Conservation (phyloP, 2,113 vertebrate species). For the Equus przewalskii region DNA sequence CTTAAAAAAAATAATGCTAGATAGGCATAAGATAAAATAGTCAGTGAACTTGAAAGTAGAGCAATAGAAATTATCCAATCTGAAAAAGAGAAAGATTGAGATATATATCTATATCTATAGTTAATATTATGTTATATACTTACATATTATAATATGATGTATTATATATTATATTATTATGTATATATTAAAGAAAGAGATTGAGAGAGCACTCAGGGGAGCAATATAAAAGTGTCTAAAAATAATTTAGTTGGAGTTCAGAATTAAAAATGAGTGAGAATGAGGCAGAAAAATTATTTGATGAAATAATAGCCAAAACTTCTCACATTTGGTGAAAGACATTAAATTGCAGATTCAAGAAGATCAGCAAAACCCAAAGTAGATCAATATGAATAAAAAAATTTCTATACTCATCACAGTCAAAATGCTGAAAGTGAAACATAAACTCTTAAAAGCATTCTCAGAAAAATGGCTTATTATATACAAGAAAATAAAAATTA, state of each 20-base stretch:
- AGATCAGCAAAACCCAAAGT: not conserved
- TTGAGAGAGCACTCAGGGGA: not conserved
- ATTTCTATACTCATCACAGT: not conserved
- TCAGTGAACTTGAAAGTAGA: not conserved
- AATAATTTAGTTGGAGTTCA: not conserved
- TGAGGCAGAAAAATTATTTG: not conserved
- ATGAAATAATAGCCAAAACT: not conserved
- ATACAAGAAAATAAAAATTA: not conserved
- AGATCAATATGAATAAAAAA: not conserved
- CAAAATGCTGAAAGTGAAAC: not conserved
- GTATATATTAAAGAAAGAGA: not conserved
- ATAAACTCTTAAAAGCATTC: not conserved
- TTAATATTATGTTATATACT: not conserved
- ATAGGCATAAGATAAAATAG: not conserved
- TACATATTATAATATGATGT: not conserved
- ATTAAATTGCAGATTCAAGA: not conserved
- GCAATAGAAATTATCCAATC: not conserved
- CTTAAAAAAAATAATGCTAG: not conserved
- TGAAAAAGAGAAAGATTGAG: not conserved
- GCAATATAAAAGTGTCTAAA: not conserved
- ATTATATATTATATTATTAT: not conserved
- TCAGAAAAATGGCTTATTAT: not conserved
- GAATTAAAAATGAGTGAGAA: not conserved
- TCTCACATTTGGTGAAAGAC: not conserved
- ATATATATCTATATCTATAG: not conserved